Base-by-base conservation (phyloP, 2,797 vertebrate genomes). In the Gymnodraco acuticeps region DNA sequence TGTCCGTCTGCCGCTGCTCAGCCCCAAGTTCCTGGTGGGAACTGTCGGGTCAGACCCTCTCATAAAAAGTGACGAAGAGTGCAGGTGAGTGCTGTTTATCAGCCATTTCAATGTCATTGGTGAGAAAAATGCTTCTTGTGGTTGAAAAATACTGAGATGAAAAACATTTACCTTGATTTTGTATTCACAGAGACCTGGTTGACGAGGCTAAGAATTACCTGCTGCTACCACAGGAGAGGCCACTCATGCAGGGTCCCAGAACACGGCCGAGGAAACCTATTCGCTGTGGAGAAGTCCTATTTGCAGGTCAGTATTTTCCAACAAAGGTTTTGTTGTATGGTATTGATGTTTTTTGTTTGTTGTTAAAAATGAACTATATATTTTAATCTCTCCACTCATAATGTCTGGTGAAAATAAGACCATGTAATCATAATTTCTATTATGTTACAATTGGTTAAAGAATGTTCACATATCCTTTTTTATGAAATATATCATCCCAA, bases 151-250 rank as follows among this genome's bases (percentile, higher is more conserved):
- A 17, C 16, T 10, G 19, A 56, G 27, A 54, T 12, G 6, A 16
- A 4, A 41, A 56, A 17, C 19, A 3, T 23, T 33, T 46, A 17
- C 19, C n/a, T 10, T 19, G 12, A 54, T 27, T 53, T 20, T 17
- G 3, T 12, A 19, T 12, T 81, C 77, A 17, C 86, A 99, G 98
- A 91, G 98, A 99, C 90, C 93, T 99, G 70, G 98, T 99, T 20
- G 98, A 99, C 86, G 98, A 99, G 89, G 98, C 98, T 8, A 99
- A 99, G 90, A 99, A 99, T 86, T 99, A 99, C 87, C 96, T 99
- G 78, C 94, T 99, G 11, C 93, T 99, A 81, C 98, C 98, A 19
- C 98, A 99, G 90, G 98, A 99, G 82, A 96, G 98, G 64, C 98
- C 98, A 0, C 91, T 99, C 73, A 99, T 99, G 98, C 98, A 99